Percentiles rank a stretch among this genome's conserved stretches.
Conservation (phyloP, 2,888 invertebrate genomes). For the Corbicula japonica region DNA sequence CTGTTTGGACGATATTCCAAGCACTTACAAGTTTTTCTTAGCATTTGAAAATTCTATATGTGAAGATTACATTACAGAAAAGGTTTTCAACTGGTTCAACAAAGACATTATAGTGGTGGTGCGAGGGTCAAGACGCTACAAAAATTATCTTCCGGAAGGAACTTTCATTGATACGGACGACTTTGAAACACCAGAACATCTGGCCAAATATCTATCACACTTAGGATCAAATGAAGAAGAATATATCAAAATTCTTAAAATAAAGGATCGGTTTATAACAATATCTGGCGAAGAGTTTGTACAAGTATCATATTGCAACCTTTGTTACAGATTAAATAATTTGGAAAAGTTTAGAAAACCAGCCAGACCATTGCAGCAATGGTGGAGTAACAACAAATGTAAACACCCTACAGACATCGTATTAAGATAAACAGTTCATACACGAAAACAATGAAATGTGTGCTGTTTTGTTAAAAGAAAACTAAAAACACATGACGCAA, state of each 20-base stretch:
- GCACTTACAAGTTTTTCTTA: slow-evolving; percentile 53
- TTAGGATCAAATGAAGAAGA: slow-evolving; percentile 36
- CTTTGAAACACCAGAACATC: slow-evolving; percentile 40
- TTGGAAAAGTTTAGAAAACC: slow-evolving; percentile 19
- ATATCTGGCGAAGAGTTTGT: slow-evolving; percentile 7
- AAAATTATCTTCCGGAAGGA: slow-evolving; percentile 46
- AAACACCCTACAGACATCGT: no score
- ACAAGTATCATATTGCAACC: slow-evolving; percentile 41
- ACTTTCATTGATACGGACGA: slow-evolving; percentile 60
- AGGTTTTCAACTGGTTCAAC: slow-evolving; percentile 53
- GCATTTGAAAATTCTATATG: slow-evolving; percentile 68
- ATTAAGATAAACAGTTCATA: no score
- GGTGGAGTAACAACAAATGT: no score
- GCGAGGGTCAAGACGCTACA: slow-evolving; percentile 45
- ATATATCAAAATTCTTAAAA: slow-evolving; percentile 37
- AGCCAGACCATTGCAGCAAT: background rate
- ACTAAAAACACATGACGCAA: no score
- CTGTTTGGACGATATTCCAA: background rate
- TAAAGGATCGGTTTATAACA: slow-evolving; percentile 12
- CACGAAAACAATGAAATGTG: no score
- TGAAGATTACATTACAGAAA: slow-evolving; percentile 65
- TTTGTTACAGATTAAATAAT: slow-evolving; percentile 49
- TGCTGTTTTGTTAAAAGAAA: no score
- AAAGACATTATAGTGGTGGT: slow-evolving; percentile 55
- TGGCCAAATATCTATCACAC: slow-evolving; percentile 41